phyloP scores from a whole-genome alignment of 2,888 invertebrate genomes.

The Eutolmus rufibarbis region DNA sequence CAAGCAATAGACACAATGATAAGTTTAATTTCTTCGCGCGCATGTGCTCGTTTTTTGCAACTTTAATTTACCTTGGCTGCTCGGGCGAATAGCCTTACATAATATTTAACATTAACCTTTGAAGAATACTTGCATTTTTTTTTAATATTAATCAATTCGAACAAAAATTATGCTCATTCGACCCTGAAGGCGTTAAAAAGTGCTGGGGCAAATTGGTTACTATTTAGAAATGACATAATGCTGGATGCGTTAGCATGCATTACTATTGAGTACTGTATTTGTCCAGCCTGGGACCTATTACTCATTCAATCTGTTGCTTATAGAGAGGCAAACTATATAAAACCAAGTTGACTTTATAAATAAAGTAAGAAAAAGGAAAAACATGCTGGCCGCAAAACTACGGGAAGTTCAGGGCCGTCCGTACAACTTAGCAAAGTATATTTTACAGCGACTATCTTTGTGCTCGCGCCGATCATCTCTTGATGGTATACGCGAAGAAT shows the following conservation, averaged over 20 bases:
- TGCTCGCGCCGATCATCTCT: slow-evolving; percentile 31
- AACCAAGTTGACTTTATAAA: neutral
- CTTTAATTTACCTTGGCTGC: neutral
- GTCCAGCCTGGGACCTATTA: neutral
- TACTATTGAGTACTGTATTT: neutral
- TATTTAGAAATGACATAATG: neutral
- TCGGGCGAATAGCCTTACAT: neutral
- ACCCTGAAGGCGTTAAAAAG: neutral
- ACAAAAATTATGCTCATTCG: neutral
- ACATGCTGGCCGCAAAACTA: slow-evolving; percentile 35
- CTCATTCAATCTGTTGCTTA: neutral
- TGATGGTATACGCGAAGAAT: slow-evolving; percentile 35
- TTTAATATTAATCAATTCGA: neutral
- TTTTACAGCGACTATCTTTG: neutral
- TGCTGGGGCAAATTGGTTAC: neutral
- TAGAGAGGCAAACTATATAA: neutral
- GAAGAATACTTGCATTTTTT: neutral
- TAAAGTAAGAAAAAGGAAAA: slow-evolving; percentile 9
- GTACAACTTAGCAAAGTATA: slow-evolving; percentile 21
- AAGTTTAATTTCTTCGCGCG: neutral
- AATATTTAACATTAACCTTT: neutral
- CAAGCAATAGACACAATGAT: neutral
- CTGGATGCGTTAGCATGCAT: neutral
- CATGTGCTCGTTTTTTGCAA: neutral
- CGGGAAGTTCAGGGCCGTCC: slow-evolving; percentile 42